Base-by-base conservation (phyloP, 2,797 vertebrate species). In the Lepus townsendii region DNA sequence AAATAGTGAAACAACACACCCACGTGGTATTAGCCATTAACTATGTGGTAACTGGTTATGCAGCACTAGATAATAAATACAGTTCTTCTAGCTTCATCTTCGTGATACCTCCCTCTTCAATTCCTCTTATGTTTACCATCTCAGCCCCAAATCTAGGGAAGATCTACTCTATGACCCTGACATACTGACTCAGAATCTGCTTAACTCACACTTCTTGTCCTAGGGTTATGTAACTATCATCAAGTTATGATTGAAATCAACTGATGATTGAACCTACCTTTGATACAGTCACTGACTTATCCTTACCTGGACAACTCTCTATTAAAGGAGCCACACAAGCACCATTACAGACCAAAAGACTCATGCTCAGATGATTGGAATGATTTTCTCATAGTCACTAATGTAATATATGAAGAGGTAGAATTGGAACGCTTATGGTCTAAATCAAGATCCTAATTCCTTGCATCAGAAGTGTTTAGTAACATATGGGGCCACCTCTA, bases 181-280 rank as follows among this genome's bases (percentile, higher is more conserved):
- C 7, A 63, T 11, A 42, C 5, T 35, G 47, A 87, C 11, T 16
- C 24, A 63, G 30, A 69, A 93, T 35, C 8, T 72, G 5, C 22
- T 20, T n/a, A 71, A 54, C 20, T 52, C 19, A 35, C 0, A 30
- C 2, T 68, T 62, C 27, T 27, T 22, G 52, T 32, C 11, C 24
- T 52, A 19, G 1, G 5, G 4, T 9, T 2, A 38, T 2, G 9
- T 3, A 1, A n/a, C 4, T 63, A 0, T 26, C 5, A 9, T 69
- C 35, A 71, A 76, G 50, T 7, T 47, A 47, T 19, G 47, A 12
- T 4, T 77, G 54, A 57, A 57, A 19, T 57, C 54, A 38, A 24
- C 27, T 32, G 65, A 1, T 1, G 66, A 26, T 5, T 9, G 19
- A 86, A n/a, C 3, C 6, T 19, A 69, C 10, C 30, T 14, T 32